Percentiles rank a stretch among this genome's conserved stretches.
These are phyloP conservation scores for Pycnonotus jocosus DNA, from an alignment of 2,113 vertebrate genomes.

Conservation along the genomic window DNA sequence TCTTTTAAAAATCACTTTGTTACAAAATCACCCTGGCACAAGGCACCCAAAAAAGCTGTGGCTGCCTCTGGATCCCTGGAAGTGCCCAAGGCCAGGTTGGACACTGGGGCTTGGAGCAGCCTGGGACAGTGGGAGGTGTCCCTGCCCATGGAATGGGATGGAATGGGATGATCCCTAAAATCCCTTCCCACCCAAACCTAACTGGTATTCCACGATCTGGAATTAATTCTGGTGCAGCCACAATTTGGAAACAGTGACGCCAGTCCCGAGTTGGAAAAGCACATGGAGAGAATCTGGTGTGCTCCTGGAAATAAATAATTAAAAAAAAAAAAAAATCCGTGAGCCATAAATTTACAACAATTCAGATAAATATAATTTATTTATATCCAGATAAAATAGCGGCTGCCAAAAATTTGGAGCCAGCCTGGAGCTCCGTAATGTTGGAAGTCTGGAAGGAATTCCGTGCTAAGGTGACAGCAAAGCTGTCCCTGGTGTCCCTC, in stretches of 20 bases:
- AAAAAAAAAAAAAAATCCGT: accelerated
- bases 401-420: background rate
- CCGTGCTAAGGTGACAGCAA: background rate
- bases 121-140: background rate
- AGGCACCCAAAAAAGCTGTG: background rate
- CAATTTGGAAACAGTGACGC: background rate
- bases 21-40: background rate
- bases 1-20: background rate
- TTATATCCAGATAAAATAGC: background rate
- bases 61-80: background rate
- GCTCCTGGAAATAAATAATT: accelerated
- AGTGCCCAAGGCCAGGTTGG: background rate
- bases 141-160: accelerated
- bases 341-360: background rate
- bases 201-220: background rate
- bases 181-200: background rate
- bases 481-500: background rate
- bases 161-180: background rate
- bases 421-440: background rate
- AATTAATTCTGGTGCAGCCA: background rate
- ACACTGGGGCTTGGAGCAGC: accelerated
- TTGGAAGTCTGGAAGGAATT: background rate
- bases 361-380: background rate
- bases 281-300: background rate
- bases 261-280: background rate